Base-by-base conservation (phyloP, 1,140 invertebrate species). In the Anastatus disparis region DNA sequence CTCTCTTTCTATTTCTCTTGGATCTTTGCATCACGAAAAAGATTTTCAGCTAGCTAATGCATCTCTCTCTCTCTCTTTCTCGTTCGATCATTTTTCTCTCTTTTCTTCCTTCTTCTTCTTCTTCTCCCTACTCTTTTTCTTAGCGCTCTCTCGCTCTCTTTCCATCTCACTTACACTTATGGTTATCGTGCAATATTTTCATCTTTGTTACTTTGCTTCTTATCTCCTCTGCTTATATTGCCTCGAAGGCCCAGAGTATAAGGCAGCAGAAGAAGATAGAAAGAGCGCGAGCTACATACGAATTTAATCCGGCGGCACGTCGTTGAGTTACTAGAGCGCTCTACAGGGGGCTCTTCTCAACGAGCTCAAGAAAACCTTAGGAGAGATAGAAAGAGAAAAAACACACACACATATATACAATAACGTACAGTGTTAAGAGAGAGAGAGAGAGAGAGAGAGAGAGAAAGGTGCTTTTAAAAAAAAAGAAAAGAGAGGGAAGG, bases 261-360 rank as follows among this genome's bases (percentile, higher is more conserved):
- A 56, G 53, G 31, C 53, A 13, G 31, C 31, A 52, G 48, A n/a
- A n/a, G n/a, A n/a, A n/a, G n/a, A n/a, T n/a, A n/a, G n/a, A n/a
- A n/a, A n/a, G n/a, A n/a, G n/a, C 15, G 74, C 68, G n/a, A 62
- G 53, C 53, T 38, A 38, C 20, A 77, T 80, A 77, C 81, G 81
- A 84, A 82, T 85, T 83, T 85, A 83, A 85, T 84, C 81, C 81
- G 77, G 82, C 81, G 81, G 82, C 78, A 82, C 76, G 78, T 84
- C 77, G 79, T 74, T 77, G 79, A 81, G 82, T 85, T 82, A 77
- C 69, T 72, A 59, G 79, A 80, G 74, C 77, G 71, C 77, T 76
- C 84, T 78, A 77, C 77, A 80, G 84, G 81, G 81, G 83, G 79
- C 81, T 77, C 78, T 69, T 74, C 56, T 53, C 72, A 74, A 70